Evolutionary conservation across 2,888 invertebrate species (phyloP).

Genomic region (Drosophila borealis): DNA sequence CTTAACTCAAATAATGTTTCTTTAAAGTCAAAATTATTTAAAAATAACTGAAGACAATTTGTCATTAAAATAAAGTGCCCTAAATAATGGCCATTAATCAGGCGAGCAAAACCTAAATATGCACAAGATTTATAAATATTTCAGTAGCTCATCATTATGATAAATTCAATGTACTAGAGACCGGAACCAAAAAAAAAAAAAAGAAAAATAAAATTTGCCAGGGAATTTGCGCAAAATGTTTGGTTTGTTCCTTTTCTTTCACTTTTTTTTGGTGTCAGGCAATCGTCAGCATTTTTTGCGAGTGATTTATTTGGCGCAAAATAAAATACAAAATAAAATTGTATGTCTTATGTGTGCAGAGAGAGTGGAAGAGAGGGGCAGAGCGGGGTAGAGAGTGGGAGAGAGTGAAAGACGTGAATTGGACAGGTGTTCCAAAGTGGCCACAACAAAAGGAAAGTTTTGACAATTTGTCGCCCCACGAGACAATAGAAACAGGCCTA

Average conservation of each 20-base stretch:
- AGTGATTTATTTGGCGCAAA: conserved; percentile 47
- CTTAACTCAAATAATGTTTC: not conserved
- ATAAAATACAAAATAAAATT: conserved; percentile 12
- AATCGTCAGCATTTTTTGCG: conserved; percentile 37
- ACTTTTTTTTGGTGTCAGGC: conserved; percentile 18
- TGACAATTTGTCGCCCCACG: conserved; percentile 34
- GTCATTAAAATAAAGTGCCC: conserved; percentile 1
- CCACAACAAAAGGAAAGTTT: conserved; percentile 49
- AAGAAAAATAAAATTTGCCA: not conserved
- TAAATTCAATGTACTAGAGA: conserved; percentile 38
- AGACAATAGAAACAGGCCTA: conserved; percentile 23
- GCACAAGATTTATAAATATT: conserved; percentile 35
- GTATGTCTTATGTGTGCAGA: not conserved
- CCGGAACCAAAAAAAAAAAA: conserved; percentile 1
- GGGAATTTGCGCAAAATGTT: conserved; percentile 1
- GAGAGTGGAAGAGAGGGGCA: not conserved
- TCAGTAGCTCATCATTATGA: conserved; percentile 44
- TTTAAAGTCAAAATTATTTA: not conserved
- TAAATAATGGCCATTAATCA: conserved; percentile 43
- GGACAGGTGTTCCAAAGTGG: conserved; percentile 47
- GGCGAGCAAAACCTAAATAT: not conserved
- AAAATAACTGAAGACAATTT: conserved; percentile 6
- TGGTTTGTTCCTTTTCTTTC: conserved; percentile 4
- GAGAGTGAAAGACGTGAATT: conserved; percentile 17
- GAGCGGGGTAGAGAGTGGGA: conserved; percentile 4